Evolutionary conservation across 2,888 invertebrate genomes (phyloP).

Genomic region (Serripes groenlandicus): DNA sequence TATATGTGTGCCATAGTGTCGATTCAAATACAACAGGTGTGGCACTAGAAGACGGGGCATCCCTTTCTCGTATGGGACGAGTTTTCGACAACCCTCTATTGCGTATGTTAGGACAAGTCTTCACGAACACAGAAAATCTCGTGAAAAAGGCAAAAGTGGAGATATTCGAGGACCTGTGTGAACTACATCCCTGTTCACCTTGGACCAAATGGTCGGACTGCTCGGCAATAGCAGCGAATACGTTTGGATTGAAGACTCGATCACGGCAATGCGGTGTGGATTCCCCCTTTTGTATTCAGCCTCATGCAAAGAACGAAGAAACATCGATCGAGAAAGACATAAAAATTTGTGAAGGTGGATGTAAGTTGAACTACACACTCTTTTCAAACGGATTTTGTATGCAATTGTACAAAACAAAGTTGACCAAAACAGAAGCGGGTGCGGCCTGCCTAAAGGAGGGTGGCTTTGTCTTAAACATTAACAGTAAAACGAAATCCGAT

Average conservation of each 20-base stretch:
- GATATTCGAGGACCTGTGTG: slow-evolving; percentile 17
- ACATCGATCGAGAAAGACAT: background rate
- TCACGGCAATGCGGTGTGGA: slow-evolving; percentile 5
- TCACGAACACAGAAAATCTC: slow-evolving; percentile 8
- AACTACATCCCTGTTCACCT: slow-evolving; percentile 2
- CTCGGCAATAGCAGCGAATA: background rate
- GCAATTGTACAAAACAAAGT: background rate
- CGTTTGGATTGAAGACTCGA: slow-evolving; percentile 1
- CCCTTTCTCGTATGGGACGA: background rate
- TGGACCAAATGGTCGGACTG: slow-evolving; percentile 15
- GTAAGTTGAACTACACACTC: background rate
- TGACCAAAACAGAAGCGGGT: background rate
- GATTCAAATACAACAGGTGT: too few species aligned
- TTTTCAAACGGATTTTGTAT: background rate
- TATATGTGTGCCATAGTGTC: too few species aligned
- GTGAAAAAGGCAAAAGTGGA: background rate
- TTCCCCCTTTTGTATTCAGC: slow-evolving; percentile 15
- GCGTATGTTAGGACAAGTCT: slow-evolving; percentile 14
- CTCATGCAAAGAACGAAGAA: background rate
- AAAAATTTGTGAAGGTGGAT: background rate
- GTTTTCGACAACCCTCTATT: slow-evolving; percentile 12
- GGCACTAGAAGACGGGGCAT: background rate
- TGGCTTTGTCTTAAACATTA: slow-evolving; percentile 9
- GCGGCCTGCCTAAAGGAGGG: background rate
- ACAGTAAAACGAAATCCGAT: slow-evolving; percentile 7